A percentile compares a stretch with the other conserved stretches of the same genome.
Evolutionary conservation across 92 coral and sea anemone species (phyloP).

Genomic region (Virgularia gustaviana): DNA sequence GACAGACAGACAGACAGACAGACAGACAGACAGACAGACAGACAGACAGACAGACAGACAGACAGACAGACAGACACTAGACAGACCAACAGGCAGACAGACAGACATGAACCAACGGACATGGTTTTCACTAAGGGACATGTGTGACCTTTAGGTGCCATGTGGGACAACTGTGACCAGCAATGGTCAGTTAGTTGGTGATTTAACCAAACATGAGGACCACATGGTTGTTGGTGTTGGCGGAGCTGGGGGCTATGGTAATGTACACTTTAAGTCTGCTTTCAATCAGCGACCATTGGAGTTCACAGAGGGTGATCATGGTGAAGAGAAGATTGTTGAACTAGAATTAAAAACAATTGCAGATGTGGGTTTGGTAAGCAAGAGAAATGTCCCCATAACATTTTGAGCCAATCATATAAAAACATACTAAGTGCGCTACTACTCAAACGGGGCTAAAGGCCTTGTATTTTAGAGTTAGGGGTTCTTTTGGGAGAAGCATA

Average conservation of each 20-base stretch:
- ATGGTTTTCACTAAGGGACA: background rate
- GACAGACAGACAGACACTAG: no score
- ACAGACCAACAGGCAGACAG: no score
- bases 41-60: background rate
- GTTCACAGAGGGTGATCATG: slow-evolving; percentile 74
- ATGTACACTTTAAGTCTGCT: slow-evolving; percentile 80
- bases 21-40: background rate
- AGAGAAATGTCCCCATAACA: no score
- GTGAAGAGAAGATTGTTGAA: slow-evolving; percentile 80
- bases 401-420: no score
- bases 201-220: slow-evolving; percentile 65
- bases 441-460: no score
- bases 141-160: slow-evolving; percentile 62
- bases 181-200: slow-evolving; percentile 61
- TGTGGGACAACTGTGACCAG: slow-evolving; percentile 79
- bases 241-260: slow-evolving; percentile 90
- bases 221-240: slow-evolving; percentile 70
- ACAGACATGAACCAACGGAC: no score
- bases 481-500: background rate
- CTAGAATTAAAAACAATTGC: slow-evolving; percentile 97
- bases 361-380: slow-evolving; percentile 90
- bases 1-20: no score
- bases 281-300: slow-evolving; percentile 68
- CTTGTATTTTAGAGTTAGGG: no score
- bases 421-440: no score